Evolutionary conservation across 2,888 invertebrate species (phyloP), one percentile per base, ranked within the genome.

Genomic region (Kuschelorhynchus macadamiae): DNA sequence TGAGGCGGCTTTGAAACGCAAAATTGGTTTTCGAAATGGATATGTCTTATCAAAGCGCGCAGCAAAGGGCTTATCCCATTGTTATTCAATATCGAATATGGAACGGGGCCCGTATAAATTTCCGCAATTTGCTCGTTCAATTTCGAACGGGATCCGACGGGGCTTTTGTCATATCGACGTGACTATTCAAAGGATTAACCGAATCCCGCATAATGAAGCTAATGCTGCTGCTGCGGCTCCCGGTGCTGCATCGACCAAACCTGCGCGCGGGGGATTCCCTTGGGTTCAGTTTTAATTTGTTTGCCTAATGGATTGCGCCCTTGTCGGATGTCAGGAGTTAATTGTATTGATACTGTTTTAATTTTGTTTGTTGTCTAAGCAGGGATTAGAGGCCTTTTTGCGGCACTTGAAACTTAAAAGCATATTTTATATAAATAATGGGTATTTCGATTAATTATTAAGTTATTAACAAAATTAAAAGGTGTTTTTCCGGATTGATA

Each of bases 31-130:
- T 64, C 56, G 72, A 71, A 74, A 74, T 70, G 71, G 71, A 72
- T 74, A 71, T 72, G 72, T 74, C 74, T 74, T 74, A 74, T 74
- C 74, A 71, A 70, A 63, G 71, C 68, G 65, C 59, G 61, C 74
- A 73, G 72, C 69, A 61, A 72, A 70, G 67, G 71, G 75, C 73
- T 76, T 76, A 76, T 65, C 60, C 72, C 69, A 75, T 75, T 75
- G 74, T 75, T 70, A 72, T 74, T 72, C 73, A 72, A 72, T 76
- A 76, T 74, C 73, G 75, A 74, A 77, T 77, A 76, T 74, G 72
- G 72, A 76, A 75, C 74, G 20, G 9, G 21, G 50, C 77, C 77
- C 77, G 77, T 73, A 77, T 76, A 69, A 71, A 72, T 72, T 75
- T 70, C 70, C 74, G 70, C 72, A 75, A 73, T 74, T 73, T 69